Evolutionary conservation across 2,888 invertebrate genomes (phyloP).

Genomic region (Lasioglossum vierecki): DNA sequence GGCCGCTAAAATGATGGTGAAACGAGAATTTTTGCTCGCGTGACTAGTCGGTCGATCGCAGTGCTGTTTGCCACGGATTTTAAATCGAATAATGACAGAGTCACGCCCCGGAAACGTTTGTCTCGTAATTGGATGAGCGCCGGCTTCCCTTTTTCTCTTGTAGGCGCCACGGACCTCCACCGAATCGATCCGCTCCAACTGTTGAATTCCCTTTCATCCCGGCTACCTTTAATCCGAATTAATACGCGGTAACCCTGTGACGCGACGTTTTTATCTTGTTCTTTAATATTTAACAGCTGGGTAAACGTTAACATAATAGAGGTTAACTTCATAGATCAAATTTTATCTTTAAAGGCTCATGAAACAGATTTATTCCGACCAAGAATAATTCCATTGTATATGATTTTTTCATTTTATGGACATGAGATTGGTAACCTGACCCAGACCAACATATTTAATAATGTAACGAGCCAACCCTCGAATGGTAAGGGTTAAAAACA

Average conservation of each 20-base stretch:
- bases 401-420: too few species aligned
- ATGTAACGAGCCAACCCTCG: too few species aligned
- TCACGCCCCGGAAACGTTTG: conserved; percentile 18
- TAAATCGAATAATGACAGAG: conserved; percentile 23
- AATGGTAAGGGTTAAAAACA: too few species aligned
- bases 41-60: conserved; percentile 20
- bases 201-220: conserved; percentile 12
- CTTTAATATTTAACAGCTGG: background rate
- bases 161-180: background rate
- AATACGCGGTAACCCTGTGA: background rate
- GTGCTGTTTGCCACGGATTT: conserved; percentile 14
- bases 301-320: too few species aligned
- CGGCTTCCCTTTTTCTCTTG: background rate
- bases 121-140: conserved; percentile 19
- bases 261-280: background rate
- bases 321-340: too few species aligned
- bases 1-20: background rate
- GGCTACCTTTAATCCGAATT: conserved; percentile 18
- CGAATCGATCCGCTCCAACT: conserved; percentile 11
- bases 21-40: conserved; percentile 12
- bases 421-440: too few species aligned
- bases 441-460: too few species aligned
- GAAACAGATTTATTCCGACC: too few species aligned
- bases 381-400: too few species aligned
- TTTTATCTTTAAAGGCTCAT: too few species aligned